Evolutionary conservation across 2,113 vertebrate genomes (phyloP).

Genomic region (Motacilla alba): DNA sequence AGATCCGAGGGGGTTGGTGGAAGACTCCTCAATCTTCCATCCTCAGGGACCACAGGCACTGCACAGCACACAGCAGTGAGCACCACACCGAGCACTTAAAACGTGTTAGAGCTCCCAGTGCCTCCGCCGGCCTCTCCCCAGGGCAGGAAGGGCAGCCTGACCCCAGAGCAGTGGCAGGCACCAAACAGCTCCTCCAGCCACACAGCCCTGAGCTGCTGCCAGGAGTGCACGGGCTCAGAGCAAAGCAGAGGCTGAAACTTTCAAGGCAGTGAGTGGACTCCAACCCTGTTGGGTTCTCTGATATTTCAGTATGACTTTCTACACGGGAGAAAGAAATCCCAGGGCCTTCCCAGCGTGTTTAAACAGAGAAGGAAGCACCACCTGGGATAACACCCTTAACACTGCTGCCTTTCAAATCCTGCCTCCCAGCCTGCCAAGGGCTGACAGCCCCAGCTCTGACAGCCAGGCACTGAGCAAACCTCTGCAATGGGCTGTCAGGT

Average conservation of each 20-base stretch:
- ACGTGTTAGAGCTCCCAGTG: background rate
- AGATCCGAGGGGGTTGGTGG: background rate
- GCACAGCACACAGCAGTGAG: background rate
- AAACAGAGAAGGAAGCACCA: background rate
- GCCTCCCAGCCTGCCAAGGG: background rate
- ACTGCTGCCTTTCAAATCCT: background rate
- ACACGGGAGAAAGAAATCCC: background rate
- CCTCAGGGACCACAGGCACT: background rate
- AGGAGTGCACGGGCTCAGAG: background rate
- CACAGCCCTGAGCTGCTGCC: background rate
- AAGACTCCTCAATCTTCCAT: background rate
- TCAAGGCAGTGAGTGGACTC: background rate
- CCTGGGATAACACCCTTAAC: background rate
- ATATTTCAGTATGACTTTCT: background rate
- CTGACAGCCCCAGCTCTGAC: background rate
- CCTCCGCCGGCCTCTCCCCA: background rate
- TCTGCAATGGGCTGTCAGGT: background rate
- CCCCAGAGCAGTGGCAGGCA: background rate
- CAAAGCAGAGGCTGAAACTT: background rate
- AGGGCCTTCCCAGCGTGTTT: background rate
- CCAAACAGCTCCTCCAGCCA: background rate
- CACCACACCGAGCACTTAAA: background rate
- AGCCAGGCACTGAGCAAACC: background rate
- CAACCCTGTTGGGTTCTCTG: fast-evolving
- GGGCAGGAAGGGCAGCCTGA: background rate